Base-by-base conservation (phyloP, 1,140 invertebrate species). In the Drosophila pruinosa region DNA sequence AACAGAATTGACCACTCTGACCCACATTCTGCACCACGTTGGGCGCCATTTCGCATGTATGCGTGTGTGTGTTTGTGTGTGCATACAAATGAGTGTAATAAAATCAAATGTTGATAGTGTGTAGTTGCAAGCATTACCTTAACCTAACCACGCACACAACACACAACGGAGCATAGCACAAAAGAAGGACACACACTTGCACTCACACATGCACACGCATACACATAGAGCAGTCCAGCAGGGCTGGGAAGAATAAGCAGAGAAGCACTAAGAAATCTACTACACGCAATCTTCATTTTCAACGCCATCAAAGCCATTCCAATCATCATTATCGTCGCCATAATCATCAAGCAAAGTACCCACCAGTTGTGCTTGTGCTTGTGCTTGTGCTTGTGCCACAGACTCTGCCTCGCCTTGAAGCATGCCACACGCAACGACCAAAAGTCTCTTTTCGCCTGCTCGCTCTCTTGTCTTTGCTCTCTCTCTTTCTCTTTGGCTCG, bases 321-420 rank as follows among this genome's bases (percentile, higher is more conserved):
- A 90, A 90, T 90, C 89, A 90, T 90, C 89, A 90, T 90, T 90
- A 90, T 90, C 89, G 89, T 90, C 89, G 89, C 89, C 89, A 90
- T 90, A 90, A 90, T 90, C 89, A 90, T 90, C 89, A 90, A 88
- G 78, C 75, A 89, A 90, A 90, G 85, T 86, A 90, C 89, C 89
- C 89, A 90, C 89, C 89, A 89, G 89, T 90, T 85, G 89, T 62
- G 81, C 80, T 28, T 28, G 45, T 14, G 43, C 31, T 59, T 58
- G 58, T 54, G 67, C 62, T 90, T 81, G 89, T 61, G 81, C 52
- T 36, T 28, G 34, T 15, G 28, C 36, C 41, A 28, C 31, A 14
- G n/a, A 24, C 48, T 41, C 68, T 28, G 58, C 22, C 22, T 34
- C 57, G 31, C 72, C 70, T 21, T 45, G 45, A 71, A 81, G 78